Percentiles rank a stretch among this genome's conserved stretches.
phyloP scores from a whole-genome alignment of 2,888 invertebrate genomes.

The Eupithecia subumbrata region DNA sequence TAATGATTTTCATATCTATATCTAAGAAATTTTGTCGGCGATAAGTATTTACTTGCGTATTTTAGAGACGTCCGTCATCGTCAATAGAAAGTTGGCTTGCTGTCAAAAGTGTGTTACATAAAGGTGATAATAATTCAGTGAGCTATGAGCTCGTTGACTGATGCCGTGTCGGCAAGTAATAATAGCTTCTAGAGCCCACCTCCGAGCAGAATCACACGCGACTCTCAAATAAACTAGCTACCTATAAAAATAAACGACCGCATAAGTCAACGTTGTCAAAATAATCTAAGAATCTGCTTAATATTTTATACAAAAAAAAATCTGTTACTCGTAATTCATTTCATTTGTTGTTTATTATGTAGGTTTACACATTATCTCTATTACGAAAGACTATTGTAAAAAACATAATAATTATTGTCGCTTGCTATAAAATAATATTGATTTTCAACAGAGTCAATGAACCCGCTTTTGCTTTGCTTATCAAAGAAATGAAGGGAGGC shows the following conservation, averaged over 20 bases:
- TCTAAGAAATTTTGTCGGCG: conserved; percentile 25
- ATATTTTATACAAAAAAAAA: conserved; percentile 35
- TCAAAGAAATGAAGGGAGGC: conserved; percentile 58
- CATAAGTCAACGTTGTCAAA: conserved; percentile 82
- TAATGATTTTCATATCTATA: neutral
- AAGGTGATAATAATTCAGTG: conserved; percentile 73
- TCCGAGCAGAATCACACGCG: conserved; percentile 69
- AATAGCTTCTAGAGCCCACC: conserved; percentile 73
- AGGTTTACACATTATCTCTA: neutral
- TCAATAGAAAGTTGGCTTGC: conserved; percentile 61
- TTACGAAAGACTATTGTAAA: neutral
- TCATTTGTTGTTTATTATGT: conserved; percentile 3
- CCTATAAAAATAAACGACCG: conserved; percentile 82
- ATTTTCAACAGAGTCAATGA: conserved; percentile 33
- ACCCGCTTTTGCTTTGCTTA: conserved; percentile 33
- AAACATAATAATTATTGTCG: neutral
- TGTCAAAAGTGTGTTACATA: conserved; percentile 72
- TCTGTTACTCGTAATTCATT: conserved; percentile 30
- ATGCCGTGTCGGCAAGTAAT: conserved; percentile 79
- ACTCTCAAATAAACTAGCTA: conserved; percentile 76
- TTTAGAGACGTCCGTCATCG: conserved; percentile 52
- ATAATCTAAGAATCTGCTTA: conserved; percentile 70
- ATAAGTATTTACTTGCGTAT: conserved; percentile 37
- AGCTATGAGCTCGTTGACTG: conserved; percentile 78
- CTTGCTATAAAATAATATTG: neutral